Evolutionary conservation across 2,113 vertebrate genomes (phyloP).

Genomic region (Hippocampus abdominalis): DNA sequence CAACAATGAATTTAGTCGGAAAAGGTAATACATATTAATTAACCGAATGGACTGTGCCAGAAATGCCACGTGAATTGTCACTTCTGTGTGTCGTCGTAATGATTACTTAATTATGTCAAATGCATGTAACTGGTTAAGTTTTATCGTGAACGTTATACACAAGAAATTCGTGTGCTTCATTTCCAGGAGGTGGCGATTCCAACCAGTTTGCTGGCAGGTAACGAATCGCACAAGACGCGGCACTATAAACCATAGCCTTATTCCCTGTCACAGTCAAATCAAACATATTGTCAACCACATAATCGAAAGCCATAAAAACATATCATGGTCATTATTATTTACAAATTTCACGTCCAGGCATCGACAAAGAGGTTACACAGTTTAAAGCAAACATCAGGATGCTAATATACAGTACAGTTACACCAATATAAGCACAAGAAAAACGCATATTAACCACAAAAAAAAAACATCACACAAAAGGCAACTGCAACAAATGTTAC

Average conservation of each 20-base stretch:
- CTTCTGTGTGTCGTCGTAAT: neutral
- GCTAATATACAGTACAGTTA: too few species aligned
- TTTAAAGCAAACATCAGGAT: too few species aligned
- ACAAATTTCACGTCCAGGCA: too few species aligned
- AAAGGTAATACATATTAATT: constrained; percentile 43
- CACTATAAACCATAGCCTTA: neutral
- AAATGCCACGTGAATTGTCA: neutral
- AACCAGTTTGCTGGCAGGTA: constrained; percentile 49
- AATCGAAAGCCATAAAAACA: neutral
- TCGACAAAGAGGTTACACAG: too few species aligned
- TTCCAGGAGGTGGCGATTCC: constrained; percentile 49
- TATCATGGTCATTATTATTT: neutral
- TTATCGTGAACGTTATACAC: neutral
- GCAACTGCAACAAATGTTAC: neutral
- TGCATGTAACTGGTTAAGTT: neutral
- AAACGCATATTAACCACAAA: neutral
- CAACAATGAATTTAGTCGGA: constrained; percentile 37
- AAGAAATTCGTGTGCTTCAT: constrained; percentile 1
- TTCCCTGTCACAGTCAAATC: neutral
- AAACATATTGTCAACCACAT: neutral
- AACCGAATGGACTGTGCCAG: neutral
- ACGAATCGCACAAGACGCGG: neutral
- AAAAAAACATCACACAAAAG: neutral
- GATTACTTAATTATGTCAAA: neutral
- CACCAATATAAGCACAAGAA: neutral